A percentile compares a stretch with the other conserved stretches of the same genome.
These are phyloP conservation scores for Pandion haliaetus DNA, from an alignment of 2,113 vertebrate species.

Conservation along the genomic window DNA sequence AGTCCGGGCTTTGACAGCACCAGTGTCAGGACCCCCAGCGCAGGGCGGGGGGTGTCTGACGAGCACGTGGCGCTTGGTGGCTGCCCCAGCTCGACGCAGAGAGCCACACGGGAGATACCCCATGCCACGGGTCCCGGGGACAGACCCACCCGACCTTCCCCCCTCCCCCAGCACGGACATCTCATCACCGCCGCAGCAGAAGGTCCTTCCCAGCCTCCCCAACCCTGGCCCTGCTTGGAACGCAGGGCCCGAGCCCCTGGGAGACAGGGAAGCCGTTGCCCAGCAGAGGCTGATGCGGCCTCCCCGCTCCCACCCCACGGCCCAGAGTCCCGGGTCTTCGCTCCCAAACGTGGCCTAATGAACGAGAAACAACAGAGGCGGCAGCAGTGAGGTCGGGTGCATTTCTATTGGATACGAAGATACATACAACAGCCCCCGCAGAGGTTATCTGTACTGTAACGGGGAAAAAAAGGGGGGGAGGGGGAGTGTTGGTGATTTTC, in stretches of 20 bases:
- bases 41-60: neutral
- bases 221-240: rapidly evolving
- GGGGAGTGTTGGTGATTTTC: rapidly evolving
- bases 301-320: neutral
- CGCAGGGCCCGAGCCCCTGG: neutral
- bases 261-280: rapidly evolving
- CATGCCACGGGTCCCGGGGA: neutral
- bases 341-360: rapidly evolving
- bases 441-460: neutral
- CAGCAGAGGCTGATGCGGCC: neutral
- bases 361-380: neutral
- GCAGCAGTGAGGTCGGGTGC: neutral
- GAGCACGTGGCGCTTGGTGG: neutral
- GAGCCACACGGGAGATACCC: rapidly evolving
- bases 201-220: neutral
- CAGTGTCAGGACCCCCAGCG: rapidly evolving
- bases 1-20: rapidly evolving
- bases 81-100: neutral
- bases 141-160: rapidly evolving
- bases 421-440: neutral
- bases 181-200: rapidly evolving
- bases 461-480: rapidly evolving
- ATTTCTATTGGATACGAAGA: neutral
- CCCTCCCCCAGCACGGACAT: neutral
- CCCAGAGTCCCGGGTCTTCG: neutral